Evolutionary conservation across 35 echinoderm and acorn worm genomes (phyloP), one percentile per base, ranked within the genome.

Genomic region (Anneissia japonica): DNA sequence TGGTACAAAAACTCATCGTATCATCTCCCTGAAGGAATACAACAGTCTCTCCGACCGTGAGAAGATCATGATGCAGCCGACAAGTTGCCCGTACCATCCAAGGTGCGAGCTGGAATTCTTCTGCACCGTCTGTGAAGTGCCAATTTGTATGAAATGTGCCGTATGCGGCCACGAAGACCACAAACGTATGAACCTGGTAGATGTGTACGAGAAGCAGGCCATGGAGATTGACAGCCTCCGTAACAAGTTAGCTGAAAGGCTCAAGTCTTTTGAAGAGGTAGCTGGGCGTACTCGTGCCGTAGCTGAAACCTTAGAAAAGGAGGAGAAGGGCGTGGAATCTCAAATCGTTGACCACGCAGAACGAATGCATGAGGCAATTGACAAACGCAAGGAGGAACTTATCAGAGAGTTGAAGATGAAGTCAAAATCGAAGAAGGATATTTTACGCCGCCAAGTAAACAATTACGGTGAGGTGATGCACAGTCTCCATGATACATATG

Each of bases 111-210:
- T 81, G 14, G 79, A 81, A 40, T 81, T 38, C 38, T 81, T 38
- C 37, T 81, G 79, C 40, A 39, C 35, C 5, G 38, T 39, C 4
- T 81, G 79, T 39, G 79, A 81, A 21, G 79, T 81, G 0, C 79
- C 79, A 4, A 81, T 81, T 13, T 81, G 79, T 40, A 36, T 81
- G 79, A 81, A 81, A 30, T 81, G 79, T n/a, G 38, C 79, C 9
- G 79, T 81, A 1, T 36, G 35, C 26, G 79, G 38, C 17, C 79
- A 81, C 79, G 38, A 39, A 81, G 79, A 81, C 9, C 79, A 81
- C 36, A 81, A 81, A 40, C 79, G 38, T 39, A 36, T 38, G 79
- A 38, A 81, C 40, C 38, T 36, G 23, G 38, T 36, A 2, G 79
- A 81, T 28, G 79, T 39, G 3, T 36, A 36, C 34, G 79, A 81